Evolutionary conservation across 2,113 vertebrate genomes (phyloP).

Genomic region (Paraplagusia blochii): DNA sequence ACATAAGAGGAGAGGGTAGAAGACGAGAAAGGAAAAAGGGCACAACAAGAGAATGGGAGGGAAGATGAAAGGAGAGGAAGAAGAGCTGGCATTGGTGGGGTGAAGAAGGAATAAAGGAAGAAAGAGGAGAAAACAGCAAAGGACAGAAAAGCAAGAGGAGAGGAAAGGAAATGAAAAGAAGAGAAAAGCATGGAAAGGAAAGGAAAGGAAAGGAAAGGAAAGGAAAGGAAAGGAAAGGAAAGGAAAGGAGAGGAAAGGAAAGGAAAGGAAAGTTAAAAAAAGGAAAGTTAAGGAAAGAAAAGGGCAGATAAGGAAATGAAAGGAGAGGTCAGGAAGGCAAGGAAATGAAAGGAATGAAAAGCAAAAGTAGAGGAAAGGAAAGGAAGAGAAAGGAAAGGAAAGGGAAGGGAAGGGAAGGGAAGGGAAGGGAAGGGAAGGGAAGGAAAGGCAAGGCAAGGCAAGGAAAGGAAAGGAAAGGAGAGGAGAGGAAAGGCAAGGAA

Average conservation of each 20-base stretch:
- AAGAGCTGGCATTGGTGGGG: no score
- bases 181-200: background rate
- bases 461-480: background rate
- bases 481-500: constrained; percentile 7
- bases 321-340: background rate
- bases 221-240: no score
- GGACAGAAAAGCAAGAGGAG: no score
- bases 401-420: background rate
- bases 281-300: no score
- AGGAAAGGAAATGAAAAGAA: no score
- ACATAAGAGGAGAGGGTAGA: background rate
- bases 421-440: no score
- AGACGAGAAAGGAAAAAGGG: constrained; percentile 5
- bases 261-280: no score
- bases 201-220: background rate
- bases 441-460: constrained; percentile 14
- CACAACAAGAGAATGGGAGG: no score
- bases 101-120: no score
- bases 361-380: background rate
- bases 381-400: background rate
- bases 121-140: no score
- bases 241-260: background rate
- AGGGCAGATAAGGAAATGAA: background rate
- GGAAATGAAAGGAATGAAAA: background rate
- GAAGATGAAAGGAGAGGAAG: no score